Conservation (phyloP, 2,113 vertebrate species). For the Ammodytes marinus region DNA sequence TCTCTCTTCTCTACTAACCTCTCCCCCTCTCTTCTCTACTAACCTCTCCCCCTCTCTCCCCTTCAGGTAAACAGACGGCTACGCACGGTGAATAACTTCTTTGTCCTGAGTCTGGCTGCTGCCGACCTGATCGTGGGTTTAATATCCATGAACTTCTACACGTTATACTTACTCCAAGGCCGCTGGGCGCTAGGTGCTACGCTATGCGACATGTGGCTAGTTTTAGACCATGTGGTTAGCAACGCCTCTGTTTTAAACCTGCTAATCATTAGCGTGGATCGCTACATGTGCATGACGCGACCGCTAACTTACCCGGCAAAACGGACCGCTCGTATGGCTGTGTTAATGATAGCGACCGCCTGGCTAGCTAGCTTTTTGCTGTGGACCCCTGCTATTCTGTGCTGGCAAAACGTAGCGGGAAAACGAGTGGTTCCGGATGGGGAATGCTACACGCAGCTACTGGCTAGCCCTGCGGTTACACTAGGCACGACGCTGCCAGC, state of each 20-base stretch:
- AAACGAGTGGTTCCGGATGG: constrained; percentile 84
- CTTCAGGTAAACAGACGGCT: constrained; percentile 89
- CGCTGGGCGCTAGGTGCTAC: constrained; percentile 91
- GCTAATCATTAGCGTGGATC: constrained; percentile 94
- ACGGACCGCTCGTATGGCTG: constrained; percentile 89
- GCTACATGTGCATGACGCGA: constrained; percentile 94
- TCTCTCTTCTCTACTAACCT: too few species aligned
- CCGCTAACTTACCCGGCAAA: constrained; percentile 91
- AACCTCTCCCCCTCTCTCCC: too few species aligned
- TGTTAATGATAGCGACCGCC: constrained; percentile 89
- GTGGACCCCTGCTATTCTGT: constrained; percentile 94
- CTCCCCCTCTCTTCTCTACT: too few species aligned
- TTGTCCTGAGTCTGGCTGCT: constrained; percentile 93
- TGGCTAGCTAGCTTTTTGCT: constrained; percentile 93
- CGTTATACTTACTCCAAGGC: constrained; percentile 89
- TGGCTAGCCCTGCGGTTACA: constrained; percentile 91
- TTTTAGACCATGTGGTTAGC: constrained; percentile 92
- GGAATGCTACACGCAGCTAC: constrained; percentile 93
- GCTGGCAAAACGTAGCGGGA: constrained; percentile 91
- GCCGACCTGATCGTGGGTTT: constrained; percentile 92
- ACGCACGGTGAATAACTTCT: constrained; percentile 95
- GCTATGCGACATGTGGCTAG: constrained; percentile 92
- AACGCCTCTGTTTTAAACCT: constrained; percentile 94
- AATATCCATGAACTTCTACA: constrained; percentile 93
- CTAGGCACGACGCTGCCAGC: constrained; percentile 91